phyloP scores from a whole-genome alignment of 2,797 vertebrate genomes.

The Clarias fuscus region DNA sequence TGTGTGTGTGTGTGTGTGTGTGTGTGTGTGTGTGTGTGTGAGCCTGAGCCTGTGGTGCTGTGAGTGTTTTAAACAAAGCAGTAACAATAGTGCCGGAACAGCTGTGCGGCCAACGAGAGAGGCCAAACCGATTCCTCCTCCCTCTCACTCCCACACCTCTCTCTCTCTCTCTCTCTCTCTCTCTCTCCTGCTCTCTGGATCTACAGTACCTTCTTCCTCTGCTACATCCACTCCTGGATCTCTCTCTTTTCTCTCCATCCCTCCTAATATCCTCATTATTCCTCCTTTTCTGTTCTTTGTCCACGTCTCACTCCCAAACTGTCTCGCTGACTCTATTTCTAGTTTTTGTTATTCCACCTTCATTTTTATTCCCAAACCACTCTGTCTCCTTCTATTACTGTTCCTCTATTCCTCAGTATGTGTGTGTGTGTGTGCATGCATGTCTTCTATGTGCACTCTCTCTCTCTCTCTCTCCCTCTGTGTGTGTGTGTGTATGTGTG shows the following conservation, averaged over 20 bases:
- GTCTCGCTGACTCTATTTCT: constrained; percentile 7
- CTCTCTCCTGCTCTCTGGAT: neutral
- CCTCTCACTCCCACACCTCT: constrained; percentile 25
- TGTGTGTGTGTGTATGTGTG: constrained; percentile 49
- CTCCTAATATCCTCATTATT: neutral
- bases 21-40: constrained; percentile 44
- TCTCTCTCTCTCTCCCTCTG: constrained; percentile 40
- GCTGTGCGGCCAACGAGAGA: constrained; percentile 71
- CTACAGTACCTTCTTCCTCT: neutral
- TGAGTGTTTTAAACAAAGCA: constrained; percentile 53
- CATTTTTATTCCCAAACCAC: constrained; percentile 16
- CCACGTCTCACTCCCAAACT: neutral
- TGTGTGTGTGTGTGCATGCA: constrained; percentile 37
- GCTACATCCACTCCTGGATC: neutral
- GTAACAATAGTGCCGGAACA: constrained; percentile 69
- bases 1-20: constrained; percentile 43
- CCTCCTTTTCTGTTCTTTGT: neutral
- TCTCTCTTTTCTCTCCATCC: neutral
- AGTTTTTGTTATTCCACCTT: constrained; percentile 10
- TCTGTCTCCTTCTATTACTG: constrained; percentile 21
- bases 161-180: neutral
- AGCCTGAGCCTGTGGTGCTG: constrained; percentile 25
- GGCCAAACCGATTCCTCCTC: constrained; percentile 69
- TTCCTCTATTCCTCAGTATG: neutral
- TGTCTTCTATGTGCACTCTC: neutral